phyloP scores from a whole-genome alignment of 2,797 vertebrate genomes.

The Decapterus maruadsi region DNA sequence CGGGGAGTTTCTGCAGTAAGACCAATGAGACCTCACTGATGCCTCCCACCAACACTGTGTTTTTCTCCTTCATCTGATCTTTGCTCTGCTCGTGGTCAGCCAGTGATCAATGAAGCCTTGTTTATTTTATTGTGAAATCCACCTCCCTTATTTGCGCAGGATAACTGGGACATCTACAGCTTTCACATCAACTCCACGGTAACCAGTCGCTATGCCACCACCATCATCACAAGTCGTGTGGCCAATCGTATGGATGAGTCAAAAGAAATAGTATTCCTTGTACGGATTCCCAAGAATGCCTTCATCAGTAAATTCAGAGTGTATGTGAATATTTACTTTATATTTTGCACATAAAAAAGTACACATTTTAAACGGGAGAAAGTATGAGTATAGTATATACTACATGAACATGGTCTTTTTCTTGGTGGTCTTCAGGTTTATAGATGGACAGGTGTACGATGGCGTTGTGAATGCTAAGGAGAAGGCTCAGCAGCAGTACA shows the following conservation, averaged over 20 bases:
- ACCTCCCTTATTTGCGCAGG: constrained; percentile 63
- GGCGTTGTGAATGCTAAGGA: constrained; percentile 90
- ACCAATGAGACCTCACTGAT: constrained; percentile 41
- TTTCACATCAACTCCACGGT: constrained; percentile 91
- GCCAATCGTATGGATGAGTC: constrained; percentile 84
- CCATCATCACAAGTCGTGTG: constrained; percentile 90
- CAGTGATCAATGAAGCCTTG: background rate
- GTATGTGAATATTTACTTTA: constrained; percentile 85
- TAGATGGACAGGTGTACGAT: constrained; percentile 87
- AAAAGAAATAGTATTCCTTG: constrained; percentile 88
- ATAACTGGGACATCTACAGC: constrained; percentile 89
- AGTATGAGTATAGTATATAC: too few species aligned
- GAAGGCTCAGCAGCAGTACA: constrained; percentile 86
- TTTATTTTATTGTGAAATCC: constrained; percentile 32
- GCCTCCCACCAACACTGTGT: background rate
- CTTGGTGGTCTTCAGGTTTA: constrained; percentile 82
- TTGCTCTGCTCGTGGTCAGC: constrained; percentile 42
- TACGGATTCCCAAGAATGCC: constrained; percentile 93
- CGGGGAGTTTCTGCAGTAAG: constrained; percentile 39
- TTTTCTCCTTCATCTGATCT: constrained; percentile 39
- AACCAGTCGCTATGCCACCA: constrained; percentile 90
- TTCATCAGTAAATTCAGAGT: constrained; percentile 96
- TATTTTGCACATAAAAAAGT: too few species aligned
- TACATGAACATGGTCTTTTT: background rate
- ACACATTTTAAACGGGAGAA: background rate